Base-by-base conservation (phyloP, 2,888 invertebrate species). In the Dyspetes luteomarginatus region DNA sequence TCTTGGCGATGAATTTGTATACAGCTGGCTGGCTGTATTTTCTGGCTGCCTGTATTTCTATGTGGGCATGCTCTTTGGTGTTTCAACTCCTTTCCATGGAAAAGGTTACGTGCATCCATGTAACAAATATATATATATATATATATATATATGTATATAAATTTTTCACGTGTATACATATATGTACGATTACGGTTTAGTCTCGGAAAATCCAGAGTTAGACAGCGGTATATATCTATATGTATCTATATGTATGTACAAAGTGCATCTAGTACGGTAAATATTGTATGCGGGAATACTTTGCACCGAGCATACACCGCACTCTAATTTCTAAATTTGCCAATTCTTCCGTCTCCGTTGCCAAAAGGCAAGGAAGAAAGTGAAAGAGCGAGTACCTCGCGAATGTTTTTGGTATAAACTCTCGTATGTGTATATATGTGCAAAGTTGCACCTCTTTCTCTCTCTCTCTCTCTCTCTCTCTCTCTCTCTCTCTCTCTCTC, bases 221-320 rank as follows among this genome's bases (percentile, higher is more conserved):
- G n/a, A n/a, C n/a, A n/a, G n/a, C n/a, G n/a, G n/a, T 36, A 12
- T 17, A 36, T 12, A 48, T 12, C 22, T n/a, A 65, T 36, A 69
- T 15, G n/a, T 3, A 48, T 45, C n/a, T n/a, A n/a, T n/a, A n/a
- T n/a, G n/a, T 7, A 30, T 30, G 30, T 30, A 7, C 30, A 19
- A 0, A 12, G n/a, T 24, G 45, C 56, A 41, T 28, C 26, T 22
- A 60, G 50, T 52, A 65, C 60, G 50, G 52, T 65, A 60, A 72
- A 78, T 78, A 67, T 78, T 52, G 30, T 50, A 72, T 50, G n/a
- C n/a, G n/a, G n/a, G n/a, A n/a, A 30, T 30, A 3, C 5, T 15
- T 30, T 26, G 41, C 43, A 52, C 30, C 17, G 15, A 30, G 12
- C 50, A 43, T 48, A 22, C 41, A 41, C 41, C 52, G 28, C n/a